Percentiles rank a stretch among this genome's conserved stretches.
phyloP scores from a whole-genome alignment of 2,113 vertebrate genomes.

The Leptobrachium ailaonicum region DNA sequence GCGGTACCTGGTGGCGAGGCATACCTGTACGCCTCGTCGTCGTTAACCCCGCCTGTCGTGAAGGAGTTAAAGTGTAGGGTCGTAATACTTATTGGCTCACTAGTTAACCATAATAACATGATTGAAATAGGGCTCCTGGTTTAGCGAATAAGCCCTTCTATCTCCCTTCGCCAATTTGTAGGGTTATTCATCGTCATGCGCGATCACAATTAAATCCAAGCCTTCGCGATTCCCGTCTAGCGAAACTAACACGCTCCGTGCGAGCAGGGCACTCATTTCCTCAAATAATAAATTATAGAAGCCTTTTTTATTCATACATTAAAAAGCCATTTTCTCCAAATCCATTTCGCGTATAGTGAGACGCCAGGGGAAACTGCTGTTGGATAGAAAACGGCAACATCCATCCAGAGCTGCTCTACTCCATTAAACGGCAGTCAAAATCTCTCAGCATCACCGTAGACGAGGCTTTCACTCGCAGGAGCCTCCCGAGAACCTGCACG shows the following conservation, averaged over 20 bases:
- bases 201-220: neutral
- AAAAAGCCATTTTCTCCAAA: constrained; percentile 34
- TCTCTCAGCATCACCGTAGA: constrained; percentile 23
- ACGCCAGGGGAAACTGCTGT: constrained; percentile 10
- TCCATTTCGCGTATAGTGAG: constrained; percentile 18
- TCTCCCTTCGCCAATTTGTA: too few species aligned
- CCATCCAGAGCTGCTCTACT: constrained; percentile 12
- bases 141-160: too few species aligned
- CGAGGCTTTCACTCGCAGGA: neutral
- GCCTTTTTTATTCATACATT: constrained; percentile 33
- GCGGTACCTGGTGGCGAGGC: too few species aligned
- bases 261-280: constrained; percentile 9
- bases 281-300: constrained; percentile 21
- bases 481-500: too few species aligned
- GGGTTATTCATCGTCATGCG: too few species aligned
- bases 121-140: too few species aligned
- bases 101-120: too few species aligned
- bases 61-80: too few species aligned
- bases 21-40: too few species aligned
- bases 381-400: neutral
- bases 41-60: too few species aligned
- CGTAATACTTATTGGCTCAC: too few species aligned
- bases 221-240: neutral
- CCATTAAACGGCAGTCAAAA: constrained; percentile 33
- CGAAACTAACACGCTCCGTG: constrained; percentile 1